Base-by-base conservation (phyloP, 2,113 vertebrate genomes). In the Nannobrachium achirus region DNA sequence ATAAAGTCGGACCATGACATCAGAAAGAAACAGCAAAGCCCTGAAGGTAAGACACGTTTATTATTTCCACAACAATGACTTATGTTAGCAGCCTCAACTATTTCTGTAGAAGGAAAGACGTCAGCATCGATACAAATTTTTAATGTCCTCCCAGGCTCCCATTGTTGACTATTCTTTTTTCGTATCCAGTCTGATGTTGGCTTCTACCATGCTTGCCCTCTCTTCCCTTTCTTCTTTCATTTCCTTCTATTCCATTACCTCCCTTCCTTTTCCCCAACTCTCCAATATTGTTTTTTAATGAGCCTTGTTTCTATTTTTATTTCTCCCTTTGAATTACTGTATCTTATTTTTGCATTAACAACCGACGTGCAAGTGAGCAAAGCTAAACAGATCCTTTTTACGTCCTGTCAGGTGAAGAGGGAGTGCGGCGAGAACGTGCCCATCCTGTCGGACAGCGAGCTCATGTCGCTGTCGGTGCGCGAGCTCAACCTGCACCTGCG, bases 371-470 rank as follows among this genome's bases (percentile, higher is more conserved):
- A 5, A 33, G 25, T 33, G 25, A 33, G 25, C 25, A 33, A 33
- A 33, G 25, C 25, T 33, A 33, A 33, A 33, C 25, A 0, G 25
- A 10, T 25, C 25, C 10, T n/a, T 0, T 2, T 69, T 59, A 15
- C 65, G 46, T 20, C 53, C 25, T 42, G 65, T 11, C 89, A 99
- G 98, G 96, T 99, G 89, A 99, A 99, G 90, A 93, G 96, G 91
- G 98, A 99, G 90, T 98, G 97, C 0, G 97, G 97, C 0, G 98
- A 99, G 94, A 99, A 99, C 86, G 94, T 97, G 84, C 95, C 97
- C 86, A 93, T 97, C 92, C 85, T 99, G 92, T 95, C 95, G 0
- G 98, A 98, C 20, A 95, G 95, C 65, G 96, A 99, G 93, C 95
- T 99, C 89, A 98, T 99, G 93, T 98, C 95, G 68, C 95, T 99